phyloP scores from a whole-genome alignment of 2,888 invertebrate genomes.

The Lobophora halterata region DNA sequence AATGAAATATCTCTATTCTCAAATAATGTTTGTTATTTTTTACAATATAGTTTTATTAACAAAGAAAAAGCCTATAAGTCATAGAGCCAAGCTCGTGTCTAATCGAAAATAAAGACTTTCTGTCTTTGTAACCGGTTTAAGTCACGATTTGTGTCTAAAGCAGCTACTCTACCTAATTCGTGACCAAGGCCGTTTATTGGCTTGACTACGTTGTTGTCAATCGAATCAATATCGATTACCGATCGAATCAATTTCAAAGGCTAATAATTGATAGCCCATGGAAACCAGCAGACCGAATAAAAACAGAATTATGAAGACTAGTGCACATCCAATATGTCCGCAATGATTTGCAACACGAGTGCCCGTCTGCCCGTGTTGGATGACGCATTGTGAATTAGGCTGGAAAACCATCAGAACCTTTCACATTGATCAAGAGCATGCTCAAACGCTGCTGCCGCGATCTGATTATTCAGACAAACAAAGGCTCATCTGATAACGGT shows the following conservation, averaged over 20 bases:
- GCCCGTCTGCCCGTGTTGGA: slow-evolving; percentile 36
- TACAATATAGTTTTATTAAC: too few species aligned
- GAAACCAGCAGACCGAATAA: slow-evolving; percentile 4
- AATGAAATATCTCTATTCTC: too few species aligned
- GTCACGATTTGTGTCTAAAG: slow-evolving; percentile 22
- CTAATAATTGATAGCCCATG: not conserved
- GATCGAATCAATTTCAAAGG: slow-evolving; percentile 6
- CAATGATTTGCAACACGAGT: slow-evolving; percentile 54
- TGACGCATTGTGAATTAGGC: slow-evolving; percentile 59
- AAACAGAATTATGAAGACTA: slow-evolving; percentile 39
- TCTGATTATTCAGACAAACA: slow-evolving; percentile 45
- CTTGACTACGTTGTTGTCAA: slow-evolving; percentile 19
- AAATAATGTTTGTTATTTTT: too few species aligned
- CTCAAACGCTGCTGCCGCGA: slow-evolving; percentile 39
- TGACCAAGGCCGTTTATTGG: slow-evolving; percentile 29
- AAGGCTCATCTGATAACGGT: slow-evolving; percentile 50
- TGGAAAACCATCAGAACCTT: slow-evolving; percentile 66
- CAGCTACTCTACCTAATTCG: slow-evolving; percentile 19
- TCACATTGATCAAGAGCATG: slow-evolving; percentile 52
- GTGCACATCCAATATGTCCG: slow-evolving; percentile 47
- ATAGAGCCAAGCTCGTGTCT: slow-evolving; percentile 15
- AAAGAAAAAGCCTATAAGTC: not conserved
- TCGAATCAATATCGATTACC: too few species aligned
- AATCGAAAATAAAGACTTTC: slow-evolving; percentile 19
- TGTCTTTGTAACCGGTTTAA: slow-evolving; percentile 20